Evolutionary conservation across 2,888 invertebrate species (phyloP), one percentile per base, ranked within the genome.

Genomic region (Altica lythri): DNA sequence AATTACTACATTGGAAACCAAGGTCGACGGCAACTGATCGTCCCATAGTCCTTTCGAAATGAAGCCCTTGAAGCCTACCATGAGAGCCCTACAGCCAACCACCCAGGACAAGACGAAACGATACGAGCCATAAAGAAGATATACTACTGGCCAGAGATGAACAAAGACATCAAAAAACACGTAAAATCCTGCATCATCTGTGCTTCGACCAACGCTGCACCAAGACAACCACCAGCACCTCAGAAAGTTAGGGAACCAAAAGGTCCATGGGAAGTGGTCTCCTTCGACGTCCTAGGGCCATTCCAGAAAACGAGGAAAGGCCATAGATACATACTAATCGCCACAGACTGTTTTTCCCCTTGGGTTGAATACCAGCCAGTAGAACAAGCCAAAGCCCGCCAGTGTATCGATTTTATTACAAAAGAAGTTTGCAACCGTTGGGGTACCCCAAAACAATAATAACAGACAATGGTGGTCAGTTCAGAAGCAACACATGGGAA

Each of bases 131-230:
- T 67, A n/a, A 49, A 55, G 8, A 10, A 43, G 10, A 32, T 44
- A 4, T 68, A 63, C 14, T 54, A 61, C 25, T 69, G 68, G 68
- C 49, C 55, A 3, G 52, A 51, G 0, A 57, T 68, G 57, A 59
- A 53, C 17, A 35, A 34, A 8, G 58, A 67, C 25, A 14, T 55
- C 8, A 19, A 17, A 4, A 17, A 30, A 0, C 14, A 49, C 9
- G 38, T 59, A 0, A n/a, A n/a, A n/a, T 1, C 12, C 1, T 51
- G 57, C 19, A 10, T 55, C 4, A 17, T 47, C 1, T 58, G 47
- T 22, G 34, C 35, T 0, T 22, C 45, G 2, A 40, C 46, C 1
- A 54, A 57, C 9, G 3, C 9, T n/a, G 32, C 19, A 16, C 2
- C 29, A 2, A 14, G 4, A 1, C 51, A 51, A 8, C 10, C 13